These are phyloP conservation scores for Anolis apletophallus DNA, from an alignment of 2,797 vertebrate genomes.

Conservation along the genomic window DNA sequence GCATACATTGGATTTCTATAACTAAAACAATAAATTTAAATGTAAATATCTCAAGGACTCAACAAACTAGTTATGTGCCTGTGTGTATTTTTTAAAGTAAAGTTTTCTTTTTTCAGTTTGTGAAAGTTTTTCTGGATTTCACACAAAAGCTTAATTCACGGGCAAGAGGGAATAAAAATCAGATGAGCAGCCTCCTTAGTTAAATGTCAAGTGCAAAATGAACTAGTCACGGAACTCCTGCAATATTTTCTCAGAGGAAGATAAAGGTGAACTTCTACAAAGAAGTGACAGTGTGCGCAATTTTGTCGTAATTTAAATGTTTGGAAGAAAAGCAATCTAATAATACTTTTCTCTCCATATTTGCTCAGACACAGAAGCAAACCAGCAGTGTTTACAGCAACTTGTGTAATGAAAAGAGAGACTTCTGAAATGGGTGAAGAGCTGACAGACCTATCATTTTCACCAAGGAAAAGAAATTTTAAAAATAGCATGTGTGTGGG, in stretches of 20 bases:
- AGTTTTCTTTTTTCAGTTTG: neutral
- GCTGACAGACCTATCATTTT: neutral
- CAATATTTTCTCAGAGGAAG: neutral
- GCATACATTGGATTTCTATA: neutral
- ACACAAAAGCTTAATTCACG: conserved; percentile 8
- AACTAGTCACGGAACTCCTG: neutral
- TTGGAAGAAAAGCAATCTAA: neutral
- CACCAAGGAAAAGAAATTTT: neutral
- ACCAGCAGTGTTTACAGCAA: neutral
- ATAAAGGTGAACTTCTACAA: neutral
- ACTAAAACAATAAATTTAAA: conserved; percentile 15
- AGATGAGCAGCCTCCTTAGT: conserved; percentile 21
- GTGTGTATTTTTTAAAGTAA: too few species aligned
- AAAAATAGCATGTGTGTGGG: too few species aligned
- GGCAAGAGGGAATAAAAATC: neutral
- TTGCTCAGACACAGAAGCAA: neutral
- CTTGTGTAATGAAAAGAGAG: neutral
- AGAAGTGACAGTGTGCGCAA: neutral
- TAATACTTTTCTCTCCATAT: neutral
- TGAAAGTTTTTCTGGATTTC: neutral
- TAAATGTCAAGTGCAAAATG: conserved; percentile 13
- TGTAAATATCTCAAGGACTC: neutral
- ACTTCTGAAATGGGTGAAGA: neutral
- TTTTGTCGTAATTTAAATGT: neutral
- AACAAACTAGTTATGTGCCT: too few species aligned